Conservation (phyloP, 1,140 invertebrate genomes). For the Trichonephila clavata region DNA sequence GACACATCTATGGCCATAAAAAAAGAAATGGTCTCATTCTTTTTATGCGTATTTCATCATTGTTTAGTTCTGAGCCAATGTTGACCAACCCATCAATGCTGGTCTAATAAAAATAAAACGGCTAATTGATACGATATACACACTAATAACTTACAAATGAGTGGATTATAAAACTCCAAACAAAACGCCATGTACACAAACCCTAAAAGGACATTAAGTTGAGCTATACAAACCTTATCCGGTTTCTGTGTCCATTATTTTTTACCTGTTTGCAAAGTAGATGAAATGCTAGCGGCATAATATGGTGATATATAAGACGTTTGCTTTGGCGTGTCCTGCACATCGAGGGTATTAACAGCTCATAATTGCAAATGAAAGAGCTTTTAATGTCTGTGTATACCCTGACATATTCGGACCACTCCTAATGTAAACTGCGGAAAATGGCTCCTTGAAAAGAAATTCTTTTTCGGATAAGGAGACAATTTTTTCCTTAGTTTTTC, state of each 20-base stretch:
- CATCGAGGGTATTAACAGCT: not conserved
- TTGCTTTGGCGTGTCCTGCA: constrained; percentile 46
- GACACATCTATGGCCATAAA: too few species aligned
- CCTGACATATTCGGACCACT: not conserved
- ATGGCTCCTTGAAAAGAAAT: not conserved
- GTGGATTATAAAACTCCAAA: not conserved
- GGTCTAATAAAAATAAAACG: not conserved
- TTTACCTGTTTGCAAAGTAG: not conserved
- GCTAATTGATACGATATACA: not conserved
- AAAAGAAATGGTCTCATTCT: too few species aligned
- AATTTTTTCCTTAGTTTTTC: not conserved
- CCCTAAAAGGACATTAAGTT: not conserved
- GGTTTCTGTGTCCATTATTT: not conserved
- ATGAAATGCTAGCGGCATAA: not conserved
- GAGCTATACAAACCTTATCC: not conserved
- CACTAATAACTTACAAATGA: not conserved
- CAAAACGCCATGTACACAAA: not conserved
- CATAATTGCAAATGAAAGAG: constrained; percentile 25
- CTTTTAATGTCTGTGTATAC: constrained; percentile 38
- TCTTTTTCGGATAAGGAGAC: not conserved
- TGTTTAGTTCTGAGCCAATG: not conserved
- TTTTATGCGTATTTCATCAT: not conserved
- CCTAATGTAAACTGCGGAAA: not conserved
- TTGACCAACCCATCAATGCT: not conserved
- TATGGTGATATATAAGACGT: not conserved